Conservation (phyloP, 2,888 invertebrate genomes). For the Apamea anceps region DNA sequence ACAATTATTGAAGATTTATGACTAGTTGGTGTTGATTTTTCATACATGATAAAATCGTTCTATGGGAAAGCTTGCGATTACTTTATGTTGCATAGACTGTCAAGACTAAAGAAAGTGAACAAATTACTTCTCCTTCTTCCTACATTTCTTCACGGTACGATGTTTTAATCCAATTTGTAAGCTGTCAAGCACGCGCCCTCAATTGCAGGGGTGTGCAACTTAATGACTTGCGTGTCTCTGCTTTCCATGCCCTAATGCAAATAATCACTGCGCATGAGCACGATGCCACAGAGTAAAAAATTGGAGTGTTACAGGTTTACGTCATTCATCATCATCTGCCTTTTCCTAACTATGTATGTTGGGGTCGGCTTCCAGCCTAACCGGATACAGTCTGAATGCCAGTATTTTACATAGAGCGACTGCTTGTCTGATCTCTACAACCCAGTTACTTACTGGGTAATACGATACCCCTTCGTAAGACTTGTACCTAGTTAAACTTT, state of each 20-base stretch:
- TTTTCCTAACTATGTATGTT: not conserved
- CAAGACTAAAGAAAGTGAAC: not conserved
- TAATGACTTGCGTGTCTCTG: slow-evolving; percentile 11
- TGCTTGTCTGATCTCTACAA: not conserved
- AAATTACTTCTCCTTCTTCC: not conserved
- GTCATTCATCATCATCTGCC: not conserved
- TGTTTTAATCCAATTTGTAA: slow-evolving; percentile 11
- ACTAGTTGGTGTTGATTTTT: not conserved
- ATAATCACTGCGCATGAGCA: slow-evolving; percentile 15
- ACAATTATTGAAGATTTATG: not conserved
- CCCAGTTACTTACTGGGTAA: not conserved
- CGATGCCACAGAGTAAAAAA: slow-evolving; percentile 8
- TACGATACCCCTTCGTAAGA: not conserved
- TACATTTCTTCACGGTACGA: not conserved
- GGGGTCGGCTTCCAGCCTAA: not conserved
- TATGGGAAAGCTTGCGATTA: not conserved
- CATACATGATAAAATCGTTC: not conserved
- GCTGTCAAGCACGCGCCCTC: not conserved
- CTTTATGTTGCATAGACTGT: not conserved
- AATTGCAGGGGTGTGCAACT: not conserved
- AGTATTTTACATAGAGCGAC: not conserved
- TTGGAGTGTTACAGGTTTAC: not conserved
- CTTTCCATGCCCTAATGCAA: slow-evolving; percentile 14
- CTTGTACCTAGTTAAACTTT: not conserved
- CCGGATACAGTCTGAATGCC: not conserved